phyloP scores from a whole-genome alignment of 2,888 invertebrate species.

The Agrenia bidenticulata region DNA sequence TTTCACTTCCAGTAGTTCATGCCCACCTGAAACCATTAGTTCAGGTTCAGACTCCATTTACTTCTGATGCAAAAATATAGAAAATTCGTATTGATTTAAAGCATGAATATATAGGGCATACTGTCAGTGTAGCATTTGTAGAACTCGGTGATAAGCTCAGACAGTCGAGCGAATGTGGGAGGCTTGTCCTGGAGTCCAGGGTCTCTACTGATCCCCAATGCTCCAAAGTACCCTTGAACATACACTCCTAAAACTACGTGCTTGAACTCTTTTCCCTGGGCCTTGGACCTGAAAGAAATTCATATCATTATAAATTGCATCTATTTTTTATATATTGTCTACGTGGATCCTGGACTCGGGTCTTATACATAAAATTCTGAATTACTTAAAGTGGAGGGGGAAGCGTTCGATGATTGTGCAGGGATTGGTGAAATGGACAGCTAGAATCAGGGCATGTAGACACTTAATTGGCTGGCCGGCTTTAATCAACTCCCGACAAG shows the following conservation, averaged over 20 bases:
- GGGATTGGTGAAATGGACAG: slow-evolving; percentile 49
- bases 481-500: slow-evolving; percentile 42
- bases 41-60: too few species aligned
- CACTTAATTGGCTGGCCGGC: slow-evolving; percentile 48
- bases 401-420: slow-evolving; percentile 46
- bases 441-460: slow-evolving; percentile 50
- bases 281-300: slow-evolving; percentile 38
- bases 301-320: background rate
- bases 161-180: slow-evolving; percentile 32
- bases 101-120: slow-evolving; percentile 32
- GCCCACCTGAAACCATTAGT: slow-evolving; percentile 39
- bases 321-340: slow-evolving; percentile 2
- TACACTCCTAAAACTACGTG: slow-evolving; percentile 51
- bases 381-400: slow-evolving; percentile 51
- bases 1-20: slow-evolving; percentile 46
- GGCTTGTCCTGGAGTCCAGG: slow-evolving; percentile 49
- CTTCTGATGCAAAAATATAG: background rate
- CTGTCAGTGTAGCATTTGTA: slow-evolving; percentile 42
- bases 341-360: too few species aligned
- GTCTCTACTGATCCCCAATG: slow-evolving; percentile 49
- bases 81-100: background rate
- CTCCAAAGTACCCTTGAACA: slow-evolving; percentile 49
- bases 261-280: slow-evolving; percentile 48
- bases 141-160: slow-evolving; percentile 46
- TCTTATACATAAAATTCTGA: background rate